Percentiles rank a stretch among this genome's conserved stretches.
phyloP scores from a whole-genome alignment of 1,140 invertebrate species.

The Saxidomus purpurata region DNA sequence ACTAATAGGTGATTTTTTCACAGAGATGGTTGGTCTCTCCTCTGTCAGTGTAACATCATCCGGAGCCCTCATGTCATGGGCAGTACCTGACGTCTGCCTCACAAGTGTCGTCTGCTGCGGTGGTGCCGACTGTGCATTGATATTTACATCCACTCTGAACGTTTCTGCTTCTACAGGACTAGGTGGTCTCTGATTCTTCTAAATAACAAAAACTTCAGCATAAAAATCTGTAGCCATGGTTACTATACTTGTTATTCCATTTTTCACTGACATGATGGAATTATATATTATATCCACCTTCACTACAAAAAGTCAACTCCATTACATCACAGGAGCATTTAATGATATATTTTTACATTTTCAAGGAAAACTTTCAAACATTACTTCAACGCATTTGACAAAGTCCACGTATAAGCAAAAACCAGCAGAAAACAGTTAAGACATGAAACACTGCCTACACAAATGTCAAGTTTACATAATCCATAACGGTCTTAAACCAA shows the following conservation, averaged over 20 bases:
- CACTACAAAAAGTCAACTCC: too few relatives aligned
- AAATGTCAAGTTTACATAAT: neutral
- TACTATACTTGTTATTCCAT: too few relatives aligned
- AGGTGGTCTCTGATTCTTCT: slow-evolving; percentile 17
- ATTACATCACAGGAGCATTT: neutral
- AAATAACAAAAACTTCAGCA: neutral
- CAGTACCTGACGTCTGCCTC: neutral
- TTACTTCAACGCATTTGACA: too few relatives aligned
- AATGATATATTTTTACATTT: too few relatives aligned
- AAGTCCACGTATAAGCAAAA: neutral
- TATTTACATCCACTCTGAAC: neutral
- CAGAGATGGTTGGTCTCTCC: slow-evolving; percentile 35
- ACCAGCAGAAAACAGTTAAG: neutral
- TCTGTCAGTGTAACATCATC: slow-evolving; percentile 49
- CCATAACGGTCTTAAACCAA: neutral
- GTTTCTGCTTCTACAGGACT: slow-evolving; percentile 38
- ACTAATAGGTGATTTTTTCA: neutral
- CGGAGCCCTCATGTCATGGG: slow-evolving; percentile 29
- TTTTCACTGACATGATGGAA: neutral
- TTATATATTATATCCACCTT: too few relatives aligned
- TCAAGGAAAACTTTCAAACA: too few relatives aligned
- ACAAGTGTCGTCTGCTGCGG: slow-evolving; percentile 12
- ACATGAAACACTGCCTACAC: neutral
- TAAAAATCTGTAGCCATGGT: too few relatives aligned
- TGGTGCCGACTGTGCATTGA: neutral